Conservation (phyloP, 2,113 vertebrate species). For the Acinonyx jubatus region DNA sequence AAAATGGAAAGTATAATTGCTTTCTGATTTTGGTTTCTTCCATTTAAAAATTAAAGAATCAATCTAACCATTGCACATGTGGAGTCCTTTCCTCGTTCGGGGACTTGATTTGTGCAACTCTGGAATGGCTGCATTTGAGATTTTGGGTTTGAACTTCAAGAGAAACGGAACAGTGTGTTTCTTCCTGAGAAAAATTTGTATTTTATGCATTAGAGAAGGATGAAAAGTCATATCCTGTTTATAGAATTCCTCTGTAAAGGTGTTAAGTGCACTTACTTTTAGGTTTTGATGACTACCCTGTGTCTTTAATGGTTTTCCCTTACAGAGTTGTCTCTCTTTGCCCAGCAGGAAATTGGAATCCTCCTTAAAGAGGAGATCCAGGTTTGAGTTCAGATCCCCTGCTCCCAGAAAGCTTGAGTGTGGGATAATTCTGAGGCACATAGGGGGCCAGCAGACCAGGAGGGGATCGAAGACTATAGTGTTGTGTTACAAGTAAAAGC, state of each 20-base stretch:
- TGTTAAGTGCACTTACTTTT: not conserved
- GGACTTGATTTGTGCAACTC: constrained; percentile 43
- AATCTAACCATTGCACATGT: not conserved
- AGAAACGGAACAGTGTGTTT: not conserved
- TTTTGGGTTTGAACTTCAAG: not conserved
- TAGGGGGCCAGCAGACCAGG: not conserved
- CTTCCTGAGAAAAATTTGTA: not conserved
- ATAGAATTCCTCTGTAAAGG: not conserved
- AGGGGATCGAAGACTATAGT: not conserved
- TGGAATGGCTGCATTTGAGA: not conserved
- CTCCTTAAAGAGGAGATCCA: not conserved
- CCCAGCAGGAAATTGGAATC: not conserved
- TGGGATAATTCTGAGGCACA: not conserved
- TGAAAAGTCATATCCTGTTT: not conserved
- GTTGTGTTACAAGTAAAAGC: not conserved
- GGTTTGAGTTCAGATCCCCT: not conserved
- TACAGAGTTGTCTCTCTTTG: not conserved
- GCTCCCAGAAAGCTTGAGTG: not conserved
- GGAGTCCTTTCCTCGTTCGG: not conserved
- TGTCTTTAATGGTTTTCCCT: not conserved
- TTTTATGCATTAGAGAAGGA: not conserved
- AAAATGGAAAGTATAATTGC: not conserved
- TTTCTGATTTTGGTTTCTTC: not conserved
- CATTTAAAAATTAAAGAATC: not conserved
- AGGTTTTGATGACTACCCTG: not conserved